A percentile compares a stretch with the other conserved stretches of the same genome.
Conservation (phyloP, 2,113 vertebrate genomes). For the Zingel zingel region DNA sequence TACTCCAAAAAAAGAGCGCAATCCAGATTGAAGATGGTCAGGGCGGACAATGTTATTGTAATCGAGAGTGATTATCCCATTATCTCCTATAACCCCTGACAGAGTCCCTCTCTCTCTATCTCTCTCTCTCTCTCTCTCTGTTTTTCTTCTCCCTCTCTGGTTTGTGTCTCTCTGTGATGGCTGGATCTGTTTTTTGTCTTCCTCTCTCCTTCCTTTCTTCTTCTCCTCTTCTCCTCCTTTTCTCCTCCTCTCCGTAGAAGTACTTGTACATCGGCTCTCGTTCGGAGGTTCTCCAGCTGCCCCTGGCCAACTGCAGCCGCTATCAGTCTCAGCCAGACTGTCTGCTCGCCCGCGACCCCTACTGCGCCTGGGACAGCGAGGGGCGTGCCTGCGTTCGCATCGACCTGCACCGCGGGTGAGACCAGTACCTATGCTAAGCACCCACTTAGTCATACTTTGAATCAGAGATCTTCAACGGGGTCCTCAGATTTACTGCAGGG, state of each 20-base stretch:
- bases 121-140: constrained; percentile 36
- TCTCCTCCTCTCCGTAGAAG: constrained; percentile 82
- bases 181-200: constrained; percentile 51
- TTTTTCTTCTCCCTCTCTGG: constrained; percentile 52
- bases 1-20: constrained; percentile 39
- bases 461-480: neutral
- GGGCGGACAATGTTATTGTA: constrained; percentile 76
- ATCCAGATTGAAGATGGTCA: constrained; percentile 68
- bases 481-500: too few species aligned
- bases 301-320: constrained; percentile 92
- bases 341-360: constrained; percentile 93
- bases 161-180: constrained; percentile 42
- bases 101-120: constrained; percentile 46
- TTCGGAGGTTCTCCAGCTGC: constrained; percentile 91
- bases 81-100: constrained; percentile 76
- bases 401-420: constrained; percentile 87
- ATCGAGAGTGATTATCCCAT: constrained; percentile 82
- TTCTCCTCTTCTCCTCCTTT: neutral
- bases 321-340: constrained; percentile 95
- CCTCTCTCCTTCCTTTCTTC: neutral
- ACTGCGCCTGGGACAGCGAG: constrained; percentile 94
- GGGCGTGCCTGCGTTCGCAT: constrained; percentile 89
- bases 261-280: constrained; percentile 93
- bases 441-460: neutral
- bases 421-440: neutral